Conservation (phyloP, 2,797 vertebrate genomes). For the Paramormyrops hopkinsi region DNA sequence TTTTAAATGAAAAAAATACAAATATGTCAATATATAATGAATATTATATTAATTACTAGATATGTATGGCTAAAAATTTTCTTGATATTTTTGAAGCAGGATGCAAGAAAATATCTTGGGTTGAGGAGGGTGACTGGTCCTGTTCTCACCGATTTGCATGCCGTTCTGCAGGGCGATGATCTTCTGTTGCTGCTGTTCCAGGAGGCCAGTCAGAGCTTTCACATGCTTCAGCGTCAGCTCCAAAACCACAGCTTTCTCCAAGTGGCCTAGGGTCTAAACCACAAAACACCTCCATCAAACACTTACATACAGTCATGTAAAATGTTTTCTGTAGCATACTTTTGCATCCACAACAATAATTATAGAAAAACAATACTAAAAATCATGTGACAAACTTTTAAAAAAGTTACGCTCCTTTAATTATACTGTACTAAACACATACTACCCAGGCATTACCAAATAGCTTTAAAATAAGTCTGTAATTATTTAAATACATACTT, state of each 20-base stretch:
- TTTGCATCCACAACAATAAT: not conserved
- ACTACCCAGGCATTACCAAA: not conserved
- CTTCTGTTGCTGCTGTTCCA: constrained; percentile 95
- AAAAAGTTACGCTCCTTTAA: not conserved
- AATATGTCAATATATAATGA: not conserved
- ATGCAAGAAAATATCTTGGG: not conserved
- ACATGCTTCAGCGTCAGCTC: constrained; percentile 97
- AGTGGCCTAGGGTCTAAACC: constrained; percentile 90
- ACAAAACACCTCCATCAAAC: constrained; percentile 58
- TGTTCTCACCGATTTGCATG: constrained; percentile 51
- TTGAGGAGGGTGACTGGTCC: not conserved
- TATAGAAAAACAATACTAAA: not conserved
- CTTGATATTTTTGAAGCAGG: not conserved
- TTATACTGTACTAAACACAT: not conserved
- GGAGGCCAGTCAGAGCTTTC: constrained; percentile 76
- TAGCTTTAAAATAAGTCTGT: not conserved
- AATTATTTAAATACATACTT: not conserved
- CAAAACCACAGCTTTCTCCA: constrained; percentile 97
- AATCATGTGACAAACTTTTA: not conserved
- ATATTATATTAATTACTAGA: not conserved
- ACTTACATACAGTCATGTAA: not conserved
- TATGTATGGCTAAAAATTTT: not conserved
- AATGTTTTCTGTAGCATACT: not conserved
- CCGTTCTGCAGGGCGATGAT: constrained; percentile 83
- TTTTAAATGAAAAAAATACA: not conserved